Evolutionary conservation across 2,797 vertebrate genomes (phyloP).

Genomic region (Cryptoblepharus egeriae): DNA sequence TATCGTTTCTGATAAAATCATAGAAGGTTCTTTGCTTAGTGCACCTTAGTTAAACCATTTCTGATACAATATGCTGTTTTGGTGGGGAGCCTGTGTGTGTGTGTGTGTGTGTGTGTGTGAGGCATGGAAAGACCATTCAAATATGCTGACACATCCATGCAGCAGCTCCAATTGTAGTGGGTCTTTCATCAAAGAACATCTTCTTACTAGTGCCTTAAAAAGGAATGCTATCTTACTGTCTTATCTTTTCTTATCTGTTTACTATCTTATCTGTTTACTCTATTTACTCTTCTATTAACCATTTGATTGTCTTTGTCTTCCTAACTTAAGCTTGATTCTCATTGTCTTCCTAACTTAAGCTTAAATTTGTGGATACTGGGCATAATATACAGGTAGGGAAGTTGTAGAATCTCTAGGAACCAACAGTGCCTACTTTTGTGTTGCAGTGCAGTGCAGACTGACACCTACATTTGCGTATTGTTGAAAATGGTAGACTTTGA

Average conservation of each 20-base stretch:
- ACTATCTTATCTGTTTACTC: no score
- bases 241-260: no score
- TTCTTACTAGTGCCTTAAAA: background rate
- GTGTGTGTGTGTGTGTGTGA: no score
- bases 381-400: background rate
- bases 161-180: background rate
- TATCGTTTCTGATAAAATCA: background rate
- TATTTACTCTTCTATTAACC: background rate
- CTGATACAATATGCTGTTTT: background rate
- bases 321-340: background rate
- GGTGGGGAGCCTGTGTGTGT: background rate
- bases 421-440: background rate
- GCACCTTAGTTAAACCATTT: background rate
- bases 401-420: background rate
- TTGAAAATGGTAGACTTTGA: background rate
- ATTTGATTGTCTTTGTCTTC: background rate
- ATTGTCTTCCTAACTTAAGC: background rate
- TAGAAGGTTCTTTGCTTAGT: background rate
- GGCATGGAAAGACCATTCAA: background rate
- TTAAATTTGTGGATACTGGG: background rate
- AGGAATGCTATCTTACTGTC: no score
- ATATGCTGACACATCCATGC: background rate
- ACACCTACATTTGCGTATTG: no score
- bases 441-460: background rate
- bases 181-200: background rate